phyloP scores from a whole-genome alignment of 2,797 vertebrate species.

The Cuculus canorus region DNA sequence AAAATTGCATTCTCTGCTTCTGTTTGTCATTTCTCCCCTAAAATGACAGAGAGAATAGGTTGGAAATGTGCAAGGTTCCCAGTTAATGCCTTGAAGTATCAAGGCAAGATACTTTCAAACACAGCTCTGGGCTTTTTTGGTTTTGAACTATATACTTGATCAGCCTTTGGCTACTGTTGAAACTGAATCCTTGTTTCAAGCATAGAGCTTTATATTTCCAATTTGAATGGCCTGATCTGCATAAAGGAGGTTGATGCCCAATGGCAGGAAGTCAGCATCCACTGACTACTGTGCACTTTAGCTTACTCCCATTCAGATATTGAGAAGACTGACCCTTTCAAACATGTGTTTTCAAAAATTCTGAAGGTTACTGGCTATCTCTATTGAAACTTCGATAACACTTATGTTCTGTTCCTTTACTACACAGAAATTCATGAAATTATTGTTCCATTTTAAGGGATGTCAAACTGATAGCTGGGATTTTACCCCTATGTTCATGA shows the following conservation, averaged over 20 bases:
- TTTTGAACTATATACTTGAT: neutral
- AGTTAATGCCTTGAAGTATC: neutral
- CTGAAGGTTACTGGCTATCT: neutral
- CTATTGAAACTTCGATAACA: neutral
- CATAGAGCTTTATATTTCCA: neutral
- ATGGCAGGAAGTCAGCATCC: neutral
- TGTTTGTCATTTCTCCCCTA: conserved; percentile 66
- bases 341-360: neutral
- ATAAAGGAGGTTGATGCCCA: neutral
- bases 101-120: neutral
- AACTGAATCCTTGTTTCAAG: neutral
- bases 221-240: neutral
- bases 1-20: conserved; percentile 73
- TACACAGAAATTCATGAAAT: neutral
- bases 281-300: neutral
- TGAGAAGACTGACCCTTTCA: neutral
- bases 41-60: neutral
- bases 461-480: neutral
- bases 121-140: neutral
- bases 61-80: neutral
- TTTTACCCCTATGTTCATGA: neutral
- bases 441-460: neutral
- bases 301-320: neutral
- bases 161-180: neutral
- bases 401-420: neutral